A percentile compares a stretch with the other conserved stretches of the same genome.
Conservation (phyloP, 2,888 invertebrate genomes). For the Aricia artaxerxes region DNA sequence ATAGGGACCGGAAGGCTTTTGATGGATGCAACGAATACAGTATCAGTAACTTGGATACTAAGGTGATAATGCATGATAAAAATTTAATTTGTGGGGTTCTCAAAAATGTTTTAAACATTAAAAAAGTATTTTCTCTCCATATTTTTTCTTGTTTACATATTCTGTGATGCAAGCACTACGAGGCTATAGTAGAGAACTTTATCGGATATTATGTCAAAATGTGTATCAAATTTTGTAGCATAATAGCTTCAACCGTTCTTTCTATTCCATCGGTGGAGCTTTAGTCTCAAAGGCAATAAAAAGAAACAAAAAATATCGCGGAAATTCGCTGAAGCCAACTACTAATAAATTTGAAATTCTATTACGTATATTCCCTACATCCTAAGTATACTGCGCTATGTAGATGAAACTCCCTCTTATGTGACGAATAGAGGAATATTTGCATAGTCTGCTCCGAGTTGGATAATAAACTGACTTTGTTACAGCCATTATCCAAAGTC, state of each 20-base stretch:
- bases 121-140: too few relatives aligned
- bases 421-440: conserved; percentile 16
- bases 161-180: too few relatives aligned
- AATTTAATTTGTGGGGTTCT: background rate
- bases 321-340: background rate
- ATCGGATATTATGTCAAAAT: too few relatives aligned
- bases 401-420: conserved; percentile 8
- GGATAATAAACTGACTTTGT: conserved; percentile 22
- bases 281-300: background rate
- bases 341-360: conserved; percentile 20
- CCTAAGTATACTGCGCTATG: background rate
- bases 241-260: too few relatives aligned
- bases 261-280: background rate
- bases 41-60: background rate
- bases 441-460: conserved; percentile 19
- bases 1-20: background rate
- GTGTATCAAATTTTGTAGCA: too few relatives aligned
- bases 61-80: background rate
- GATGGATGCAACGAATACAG: background rate
- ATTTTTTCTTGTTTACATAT: too few relatives aligned
- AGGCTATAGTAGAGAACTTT: too few relatives aligned
- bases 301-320: background rate
- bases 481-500: conserved; percentile 11
- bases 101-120: too few relatives aligned
- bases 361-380: conserved; percentile 12